Conservation (phyloP, 2,888 invertebrate species). For the Campaea margaritaria region DNA sequence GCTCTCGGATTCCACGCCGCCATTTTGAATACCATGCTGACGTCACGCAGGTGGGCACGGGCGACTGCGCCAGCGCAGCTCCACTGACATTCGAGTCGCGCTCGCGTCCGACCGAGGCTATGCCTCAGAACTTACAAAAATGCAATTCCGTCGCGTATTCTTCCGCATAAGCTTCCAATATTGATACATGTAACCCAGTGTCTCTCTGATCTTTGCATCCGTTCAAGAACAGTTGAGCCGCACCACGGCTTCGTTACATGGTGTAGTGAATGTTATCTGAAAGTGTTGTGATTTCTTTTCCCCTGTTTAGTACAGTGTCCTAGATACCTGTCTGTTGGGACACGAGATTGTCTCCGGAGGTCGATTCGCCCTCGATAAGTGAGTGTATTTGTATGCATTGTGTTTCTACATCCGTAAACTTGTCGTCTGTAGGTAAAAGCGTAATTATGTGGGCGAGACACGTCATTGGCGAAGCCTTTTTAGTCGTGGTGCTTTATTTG, state of each 20-base stretch:
- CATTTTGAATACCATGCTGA: slow-evolving; percentile 83
- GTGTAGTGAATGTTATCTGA: slow-evolving; percentile 71
- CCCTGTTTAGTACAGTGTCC: slow-evolving; percentile 73
- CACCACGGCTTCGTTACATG: slow-evolving; percentile 49
- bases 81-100: slow-evolving; percentile 74
- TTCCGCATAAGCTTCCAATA: slow-evolving; percentile 70
- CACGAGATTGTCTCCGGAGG: slow-evolving; percentile 68
- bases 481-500: slow-evolving; percentile 41
- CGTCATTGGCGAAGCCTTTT: slow-evolving; percentile 73
- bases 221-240: slow-evolving; percentile 78
- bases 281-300: slow-evolving; percentile 81
- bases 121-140: slow-evolving; percentile 73
- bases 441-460: slow-evolving; percentile 74
- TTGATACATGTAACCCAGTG: slow-evolving; percentile 63
- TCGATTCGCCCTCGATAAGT: slow-evolving; percentile 73
- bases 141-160: slow-evolving; percentile 75
- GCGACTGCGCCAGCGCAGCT: slow-evolving; percentile 73
- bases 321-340: slow-evolving; percentile 71
- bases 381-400: slow-evolving; percentile 75
- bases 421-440: slow-evolving; percentile 45
- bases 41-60: slow-evolving; percentile 81
- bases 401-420: slow-evolving; percentile 65
- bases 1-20: slow-evolving; percentile 82
- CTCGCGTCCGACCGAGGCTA: slow-evolving; percentile 76
- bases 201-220: slow-evolving; percentile 77